phyloP scores from a whole-genome alignment of 2,113 vertebrate species.

The Pimephales promelas region DNA sequence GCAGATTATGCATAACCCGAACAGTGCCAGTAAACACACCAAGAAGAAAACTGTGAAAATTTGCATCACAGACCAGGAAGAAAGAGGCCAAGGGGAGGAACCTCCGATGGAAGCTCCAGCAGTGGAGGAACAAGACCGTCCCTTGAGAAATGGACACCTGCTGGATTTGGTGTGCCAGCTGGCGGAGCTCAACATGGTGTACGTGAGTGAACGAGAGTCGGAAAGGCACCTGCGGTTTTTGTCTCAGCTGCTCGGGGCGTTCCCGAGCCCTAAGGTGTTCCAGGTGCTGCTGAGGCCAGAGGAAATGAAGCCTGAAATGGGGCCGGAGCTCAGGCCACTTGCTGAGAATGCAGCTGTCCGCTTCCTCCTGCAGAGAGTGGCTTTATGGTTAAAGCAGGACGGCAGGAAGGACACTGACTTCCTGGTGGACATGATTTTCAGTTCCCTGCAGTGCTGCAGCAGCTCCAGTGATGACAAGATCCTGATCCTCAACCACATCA shows the following conservation, averaged over 20 bases:
- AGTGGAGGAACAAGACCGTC: constrained; percentile 45
- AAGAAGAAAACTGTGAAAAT: constrained; percentile 82
- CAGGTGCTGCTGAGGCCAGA: constrained; percentile 78
- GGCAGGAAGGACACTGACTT: constrained; percentile 76
- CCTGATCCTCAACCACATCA: constrained; percentile 84
- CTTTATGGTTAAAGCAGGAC: constrained; percentile 85
- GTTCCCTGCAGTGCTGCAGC: constrained; percentile 86
- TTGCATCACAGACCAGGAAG: constrained; percentile 76
- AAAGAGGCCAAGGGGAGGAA: constrained; percentile 57
- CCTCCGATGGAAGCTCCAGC: constrained; percentile 50
- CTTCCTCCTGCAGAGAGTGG: constrained; percentile 84
- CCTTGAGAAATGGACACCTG: constrained; percentile 76
- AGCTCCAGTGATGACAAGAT: constrained; percentile 77
- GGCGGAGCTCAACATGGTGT: constrained; percentile 84
- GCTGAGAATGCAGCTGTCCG: constrained; percentile 78
- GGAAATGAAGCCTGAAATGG: constrained; percentile 48
- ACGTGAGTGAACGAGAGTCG: constrained; percentile 83
- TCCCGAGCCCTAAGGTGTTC: constrained; percentile 85
- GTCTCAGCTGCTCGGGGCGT: constrained; percentile 82
- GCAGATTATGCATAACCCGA: constrained; percentile 84
- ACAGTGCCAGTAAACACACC: constrained; percentile 63
- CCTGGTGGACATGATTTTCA: constrained; percentile 93
- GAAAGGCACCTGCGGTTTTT: constrained; percentile 89
- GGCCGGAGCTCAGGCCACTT: constrained; percentile 46
- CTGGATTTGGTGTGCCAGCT: constrained; percentile 88